Evolutionary conservation across 1,140 invertebrate genomes (phyloP), one percentile per base, ranked within the genome.

Genomic region (Bacillus rossius): DNA sequence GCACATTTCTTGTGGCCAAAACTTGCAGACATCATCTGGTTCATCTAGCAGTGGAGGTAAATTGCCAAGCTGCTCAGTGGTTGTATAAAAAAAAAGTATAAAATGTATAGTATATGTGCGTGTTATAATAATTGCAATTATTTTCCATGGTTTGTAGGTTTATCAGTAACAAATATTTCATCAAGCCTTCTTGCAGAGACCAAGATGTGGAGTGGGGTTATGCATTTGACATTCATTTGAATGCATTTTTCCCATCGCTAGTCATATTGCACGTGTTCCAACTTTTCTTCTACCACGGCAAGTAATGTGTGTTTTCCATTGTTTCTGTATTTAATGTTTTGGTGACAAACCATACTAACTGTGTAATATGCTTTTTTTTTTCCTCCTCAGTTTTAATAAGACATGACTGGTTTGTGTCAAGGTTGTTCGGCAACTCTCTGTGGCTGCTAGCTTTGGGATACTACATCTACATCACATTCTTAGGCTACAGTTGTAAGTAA

Each of bases 131-230:
- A 34, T 10, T 7, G 29, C 29, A 7, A 7, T 34, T 10, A 34
- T 34, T 34, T 34, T 34, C 29, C 10, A 62, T 60, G 58, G 61
- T 19, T 78, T 81, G 43, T 68, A 94, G 92, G 92, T 86, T 89
- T 71, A 61, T 95, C 22, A 84, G 84, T 45, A 99, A 99, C 77
- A 85, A 84, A 65, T 98, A 94, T 75, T 77, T 99, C 65, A 76
- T 89, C 48, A 82, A 85, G 66, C 84, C 89, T 69, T 72, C 70
- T 49, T 70, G 68, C 16, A 58, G 72, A 61, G 82, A 82, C 29
- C 81, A 86, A 40, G 91, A 94, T 75, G 94, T 99, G 50, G 97
- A 99, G 75, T 99, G 97, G 97, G 97, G 91, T 2, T 99, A 98
- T 77, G 88, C 92, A 25, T 99, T 99, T 77, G 97, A 99, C 76